Evolutionary conservation across 2,113 vertebrate genomes (phyloP), one percentile per base, ranked within the genome.

Genomic region (Istiophorus platypterus): DNA sequence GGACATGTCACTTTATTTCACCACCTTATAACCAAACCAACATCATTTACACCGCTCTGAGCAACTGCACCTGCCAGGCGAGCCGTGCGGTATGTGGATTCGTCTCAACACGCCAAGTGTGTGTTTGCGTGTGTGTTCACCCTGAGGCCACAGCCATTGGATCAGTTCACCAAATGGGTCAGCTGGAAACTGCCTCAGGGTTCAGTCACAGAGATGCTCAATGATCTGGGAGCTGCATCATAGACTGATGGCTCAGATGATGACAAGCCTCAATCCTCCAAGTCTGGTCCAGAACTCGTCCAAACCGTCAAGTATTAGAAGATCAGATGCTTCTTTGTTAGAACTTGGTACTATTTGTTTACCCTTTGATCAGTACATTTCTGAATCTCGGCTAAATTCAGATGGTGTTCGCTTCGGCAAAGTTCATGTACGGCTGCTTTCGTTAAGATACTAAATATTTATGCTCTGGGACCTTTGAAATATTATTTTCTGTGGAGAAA

Each of bases 41-140:
- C 49, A 5, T 70, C 72, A 14, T n/a, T 17, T 8, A 41, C 22
- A 9, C 5, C 5, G 41, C 15, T 22, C 26, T 57, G 69, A 75
- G 79, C 20, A 70, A 65, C 61, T 31, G 57, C 88, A 85, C 82
- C 88, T 88, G 88, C 37, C 67, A 18, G 61, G 29, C 27, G 34
- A 45, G 65, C 31, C 13, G 8, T 31, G 27, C 24, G 66, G 34
- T 72, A 85, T 88, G 85, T 72, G 71, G 76, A 56, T 70, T 0
- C 63, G 88, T 79, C 82, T 72, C 62, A 73, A 84, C 88, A 85
- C 27, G 88, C 75, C n/a, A n/a, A n/a, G n/a, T n/a, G n/a, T 2
- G 24, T 63, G 34, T n/a, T 66, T 51, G 9, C 24, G 54, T 37
- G 3, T 1, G 59, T 27, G 66, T 82, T 71, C 47, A 64, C 24